phyloP scores from a whole-genome alignment of 2,113 vertebrate genomes.

The Thunnus maccoyii region DNA sequence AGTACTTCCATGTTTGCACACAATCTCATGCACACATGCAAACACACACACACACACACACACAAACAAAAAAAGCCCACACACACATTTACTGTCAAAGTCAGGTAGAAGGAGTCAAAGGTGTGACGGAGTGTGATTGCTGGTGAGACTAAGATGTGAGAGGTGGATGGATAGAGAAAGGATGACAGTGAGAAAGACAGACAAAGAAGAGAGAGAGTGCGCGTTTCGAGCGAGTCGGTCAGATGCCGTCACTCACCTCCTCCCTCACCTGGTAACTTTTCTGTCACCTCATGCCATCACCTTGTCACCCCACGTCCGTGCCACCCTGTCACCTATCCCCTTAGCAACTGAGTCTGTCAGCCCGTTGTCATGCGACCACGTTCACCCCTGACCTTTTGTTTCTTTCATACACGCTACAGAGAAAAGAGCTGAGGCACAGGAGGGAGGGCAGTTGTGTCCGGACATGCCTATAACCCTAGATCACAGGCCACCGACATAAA shows the following conservation, averaged over 20 bases:
- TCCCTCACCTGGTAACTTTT: slow-evolving; percentile 79
- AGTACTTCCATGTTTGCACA: slow-evolving; percentile 50
- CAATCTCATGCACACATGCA: slow-evolving; percentile 12
- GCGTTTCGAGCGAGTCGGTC: slow-evolving; percentile 62
- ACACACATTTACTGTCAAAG: slow-evolving; percentile 61
- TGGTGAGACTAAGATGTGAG: slow-evolving; percentile 46
- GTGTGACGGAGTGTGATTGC: slow-evolving; percentile 69
- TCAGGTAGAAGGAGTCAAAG: slow-evolving; percentile 63
- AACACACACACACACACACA: slow-evolving; percentile 8
- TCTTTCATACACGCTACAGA: slow-evolving; percentile 70
- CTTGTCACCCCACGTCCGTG: slow-evolving; percentile 76
- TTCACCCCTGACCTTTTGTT: slow-evolving; percentile 75
- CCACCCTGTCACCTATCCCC: slow-evolving; percentile 80
- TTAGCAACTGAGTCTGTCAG: slow-evolving; percentile 77
- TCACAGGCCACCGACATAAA: slow-evolving; percentile 76
- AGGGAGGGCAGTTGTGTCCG: slow-evolving; percentile 72
- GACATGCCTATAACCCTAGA: slow-evolving; percentile 81
- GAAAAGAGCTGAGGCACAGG: slow-evolving; percentile 65
- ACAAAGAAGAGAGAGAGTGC: slow-evolving; percentile 61
- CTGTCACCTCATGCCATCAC: slow-evolving; percentile 82
- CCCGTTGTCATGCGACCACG: slow-evolving; percentile 70
- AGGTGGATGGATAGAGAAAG: slow-evolving; percentile 58
- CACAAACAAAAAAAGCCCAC: slow-evolving; percentile 22
- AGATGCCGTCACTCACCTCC: slow-evolving; percentile 79
- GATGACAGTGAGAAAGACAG: slow-evolving; percentile 74